Evolutionary conservation across 2,888 invertebrate species (phyloP).

Genomic region (Polylopha cassiicola): DNA sequence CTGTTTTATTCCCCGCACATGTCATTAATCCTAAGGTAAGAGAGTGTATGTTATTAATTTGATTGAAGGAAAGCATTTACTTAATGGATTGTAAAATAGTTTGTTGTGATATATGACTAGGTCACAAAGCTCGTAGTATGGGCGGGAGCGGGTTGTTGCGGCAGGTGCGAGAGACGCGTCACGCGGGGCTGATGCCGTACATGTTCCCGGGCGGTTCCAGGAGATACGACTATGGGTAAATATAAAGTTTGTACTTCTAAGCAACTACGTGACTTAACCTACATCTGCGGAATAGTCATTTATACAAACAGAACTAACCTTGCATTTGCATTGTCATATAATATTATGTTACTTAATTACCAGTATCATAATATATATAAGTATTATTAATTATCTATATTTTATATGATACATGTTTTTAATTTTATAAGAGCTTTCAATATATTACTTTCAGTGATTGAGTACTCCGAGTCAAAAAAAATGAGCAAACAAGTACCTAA

Average conservation of each 20-base stretch:
- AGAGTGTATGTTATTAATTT: too few species aligned
- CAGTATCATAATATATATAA: too few species aligned
- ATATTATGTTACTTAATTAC: too few species aligned
- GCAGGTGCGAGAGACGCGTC: constrained; percentile 55
- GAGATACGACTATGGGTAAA: constrained; percentile 48
- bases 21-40: constrained; percentile 17
- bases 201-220: constrained; percentile 39
- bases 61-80: too few species aligned
- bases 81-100: background rate
- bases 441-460: too few species aligned
- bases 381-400: too few species aligned
- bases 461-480: too few species aligned
- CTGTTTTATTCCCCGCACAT: constrained; percentile 13
- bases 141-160: constrained; percentile 62
- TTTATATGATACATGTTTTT: too few species aligned
- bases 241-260: too few species aligned
- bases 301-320: constrained; percentile 1
- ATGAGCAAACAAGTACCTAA: too few species aligned
- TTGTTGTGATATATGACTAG: constrained; percentile 34
- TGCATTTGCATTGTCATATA: constrained; percentile 1
- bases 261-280: background rate
- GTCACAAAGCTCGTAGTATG: constrained; percentile 59
- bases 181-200: constrained; percentile 49
- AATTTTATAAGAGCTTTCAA: too few species aligned
- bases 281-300: background rate